phyloP scores from a whole-genome alignment of 1,140 invertebrate species.

The Andricus grossulariae region DNA sequence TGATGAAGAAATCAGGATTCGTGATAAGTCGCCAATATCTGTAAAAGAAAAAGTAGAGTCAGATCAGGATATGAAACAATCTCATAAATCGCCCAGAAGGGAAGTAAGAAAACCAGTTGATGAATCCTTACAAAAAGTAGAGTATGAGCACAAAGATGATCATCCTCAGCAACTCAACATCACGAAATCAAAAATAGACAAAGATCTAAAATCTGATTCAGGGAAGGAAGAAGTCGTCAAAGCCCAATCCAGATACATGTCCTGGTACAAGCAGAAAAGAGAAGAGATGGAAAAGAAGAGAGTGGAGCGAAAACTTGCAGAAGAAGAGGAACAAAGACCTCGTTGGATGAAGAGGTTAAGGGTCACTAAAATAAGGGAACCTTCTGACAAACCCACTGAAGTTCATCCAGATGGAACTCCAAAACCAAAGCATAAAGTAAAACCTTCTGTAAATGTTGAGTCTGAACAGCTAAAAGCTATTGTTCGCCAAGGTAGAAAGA shows the following conservation, averaged over 20 bases:
- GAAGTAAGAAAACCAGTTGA: constrained; percentile 32
- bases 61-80: not conserved
- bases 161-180: not conserved
- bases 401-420: constrained; percentile 55
- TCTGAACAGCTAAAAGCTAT: constrained; percentile 73
- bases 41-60: not conserved
- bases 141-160: not conserved
- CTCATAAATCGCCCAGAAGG: not conserved
- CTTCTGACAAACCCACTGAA: constrained; percentile 44
- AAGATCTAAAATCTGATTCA: not conserved
- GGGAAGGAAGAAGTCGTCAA: constrained; percentile 37
- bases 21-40: not conserved
- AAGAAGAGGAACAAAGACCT: constrained; percentile 62
- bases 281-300: constrained; percentile 66
- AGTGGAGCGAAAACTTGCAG: constrained; percentile 56
- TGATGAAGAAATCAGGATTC: not conserved
- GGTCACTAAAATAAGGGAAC: constrained; percentile 44
- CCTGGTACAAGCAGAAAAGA: constrained; percentile 75
- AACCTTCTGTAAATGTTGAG: constrained; percentile 70
- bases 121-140: constrained; percentile 31
- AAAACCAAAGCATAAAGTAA: constrained; percentile 57
- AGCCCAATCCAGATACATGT: constrained; percentile 76
- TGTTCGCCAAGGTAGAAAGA: constrained; percentile 67
- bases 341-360: constrained; percentile 60
- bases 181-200: not conserved